Evolutionary conservation across 37 sponge, comb jelly and placozoan species (phyloP), one percentile per base, ranked within the genome.

Genomic region (Spongilla lacustris): DNA sequence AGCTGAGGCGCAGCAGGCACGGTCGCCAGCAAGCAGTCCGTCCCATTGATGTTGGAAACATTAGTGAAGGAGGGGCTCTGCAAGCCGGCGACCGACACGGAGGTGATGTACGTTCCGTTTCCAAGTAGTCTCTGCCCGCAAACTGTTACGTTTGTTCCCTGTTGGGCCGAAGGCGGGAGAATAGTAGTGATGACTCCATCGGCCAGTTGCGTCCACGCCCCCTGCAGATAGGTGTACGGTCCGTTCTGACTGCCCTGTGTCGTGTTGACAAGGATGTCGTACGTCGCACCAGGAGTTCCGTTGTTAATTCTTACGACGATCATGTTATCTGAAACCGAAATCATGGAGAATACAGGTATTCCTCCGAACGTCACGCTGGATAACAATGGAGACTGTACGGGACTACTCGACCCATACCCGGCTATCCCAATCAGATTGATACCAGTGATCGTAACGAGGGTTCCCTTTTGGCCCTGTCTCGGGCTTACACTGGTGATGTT

Each of bases 401-500:
- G 28, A 37, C 17, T 5, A 8, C 2, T 12, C 8, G 36, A 35
- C 8, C 50, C 36, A 0, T 24, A 66, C 17, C 23, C 30, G 3
- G 49, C 36, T 83, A 80, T 6, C 84, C 91, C 87, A 23, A 89
- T 31, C 12, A 94, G 81, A 29, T 83, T 80, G 22, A 4, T 21
- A 0, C 95, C 95, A 14, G 24, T 33, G 49, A 95, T 95, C 19
- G 69, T 41, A 4, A 95, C 90, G 2, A 29, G 70, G 2, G 95
- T 95, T 4, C 95, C 95, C 36, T 71, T 83, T 50, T 95, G 95
- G 24, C 95, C 95, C 23, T 4, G 3, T 26, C 24, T 4, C 14
- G 95, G 95, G 9, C 70, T 66, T 2, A 95, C 74, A 17, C 25
- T 71, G 6, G 68, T 41, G 30, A 89, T 89, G 0, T 34, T 81